Conservation (phyloP, 2,797 vertebrate genomes). For the Phylloscopus collybita region DNA sequence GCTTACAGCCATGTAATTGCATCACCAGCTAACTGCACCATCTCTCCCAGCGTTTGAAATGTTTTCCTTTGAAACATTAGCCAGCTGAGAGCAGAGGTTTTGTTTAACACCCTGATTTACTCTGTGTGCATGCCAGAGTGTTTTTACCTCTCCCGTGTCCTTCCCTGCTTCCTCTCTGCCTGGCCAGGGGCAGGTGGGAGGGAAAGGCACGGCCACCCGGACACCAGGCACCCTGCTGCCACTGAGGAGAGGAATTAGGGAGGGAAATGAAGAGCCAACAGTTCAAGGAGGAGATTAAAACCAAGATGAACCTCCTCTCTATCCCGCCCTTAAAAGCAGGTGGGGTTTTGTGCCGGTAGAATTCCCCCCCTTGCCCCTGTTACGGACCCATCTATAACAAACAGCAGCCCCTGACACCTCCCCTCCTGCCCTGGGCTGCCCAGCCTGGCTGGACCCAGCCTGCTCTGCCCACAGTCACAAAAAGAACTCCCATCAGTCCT, state of each 20-base stretch:
- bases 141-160: not conserved
- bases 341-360: not conserved
- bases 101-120: conserved; percentile 54
- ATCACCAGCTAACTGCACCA: conserved; percentile 69
- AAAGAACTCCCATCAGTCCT: not conserved
- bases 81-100: conserved; percentile 60
- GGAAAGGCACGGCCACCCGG: rapidly evolving
- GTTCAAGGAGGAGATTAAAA: not conserved
- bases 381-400: not conserved
- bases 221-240: not conserved
- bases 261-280: not conserved
- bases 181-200: not conserved
- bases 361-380: rapidly evolving
- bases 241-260: not conserved
- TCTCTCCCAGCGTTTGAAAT: conserved; percentile 60
- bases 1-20: conserved; percentile 76
- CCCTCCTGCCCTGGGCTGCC: not conserved
- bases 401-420: not conserved
- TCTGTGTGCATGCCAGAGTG: not conserved
- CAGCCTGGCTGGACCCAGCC: not conserved
- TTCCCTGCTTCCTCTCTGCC: not conserved
- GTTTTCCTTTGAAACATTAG: conserved; percentile 74
- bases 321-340: not conserved
- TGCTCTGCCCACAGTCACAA: not conserved
- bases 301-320: not conserved